Percentiles rank a stretch among this genome's conserved stretches.
Conservation (phyloP, 2,113 vertebrate species). For the Rhabdornis inornatus region DNA sequence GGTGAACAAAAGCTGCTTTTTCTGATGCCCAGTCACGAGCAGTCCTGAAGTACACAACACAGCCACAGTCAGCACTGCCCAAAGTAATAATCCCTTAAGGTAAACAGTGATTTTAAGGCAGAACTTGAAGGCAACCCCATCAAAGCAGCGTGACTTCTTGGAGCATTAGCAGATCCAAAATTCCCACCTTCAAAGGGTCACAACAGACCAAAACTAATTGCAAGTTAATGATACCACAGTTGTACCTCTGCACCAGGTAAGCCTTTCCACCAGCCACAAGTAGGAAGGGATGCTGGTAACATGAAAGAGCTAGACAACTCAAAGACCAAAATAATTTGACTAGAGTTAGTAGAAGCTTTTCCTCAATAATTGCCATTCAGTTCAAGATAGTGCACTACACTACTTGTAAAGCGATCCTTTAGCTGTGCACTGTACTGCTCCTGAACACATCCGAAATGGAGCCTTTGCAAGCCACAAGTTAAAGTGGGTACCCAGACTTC, state of each 20-base stretch:
- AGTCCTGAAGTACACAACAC: neutral
- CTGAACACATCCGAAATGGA: neutral
- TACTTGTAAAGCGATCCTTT: neutral
- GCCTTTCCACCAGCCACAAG: neutral
- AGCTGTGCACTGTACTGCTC: neutral
- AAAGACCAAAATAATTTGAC: neutral
- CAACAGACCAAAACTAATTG: neutral
- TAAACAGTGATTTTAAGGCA: neutral
- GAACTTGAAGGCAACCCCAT: neutral
- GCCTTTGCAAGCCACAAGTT: neutral
- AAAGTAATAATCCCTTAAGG: neutral
- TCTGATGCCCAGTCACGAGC: neutral
- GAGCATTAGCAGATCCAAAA: neutral
- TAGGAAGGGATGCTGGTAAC: neutral
- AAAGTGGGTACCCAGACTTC: neutral
- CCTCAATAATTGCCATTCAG: neutral
- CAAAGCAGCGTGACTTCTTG: neutral
- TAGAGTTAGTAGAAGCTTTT: neutral
- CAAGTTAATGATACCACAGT: neutral
- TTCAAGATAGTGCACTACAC: neutral
- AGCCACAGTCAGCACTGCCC: neutral
- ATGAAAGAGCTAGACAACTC: fast-evolving
- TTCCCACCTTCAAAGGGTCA: neutral
- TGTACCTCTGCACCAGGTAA: neutral
- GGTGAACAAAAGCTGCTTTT: neutral